Evolutionary conservation across 2,888 invertebrate species (phyloP).

Genomic region (Brassicogethes aeneus): DNA sequence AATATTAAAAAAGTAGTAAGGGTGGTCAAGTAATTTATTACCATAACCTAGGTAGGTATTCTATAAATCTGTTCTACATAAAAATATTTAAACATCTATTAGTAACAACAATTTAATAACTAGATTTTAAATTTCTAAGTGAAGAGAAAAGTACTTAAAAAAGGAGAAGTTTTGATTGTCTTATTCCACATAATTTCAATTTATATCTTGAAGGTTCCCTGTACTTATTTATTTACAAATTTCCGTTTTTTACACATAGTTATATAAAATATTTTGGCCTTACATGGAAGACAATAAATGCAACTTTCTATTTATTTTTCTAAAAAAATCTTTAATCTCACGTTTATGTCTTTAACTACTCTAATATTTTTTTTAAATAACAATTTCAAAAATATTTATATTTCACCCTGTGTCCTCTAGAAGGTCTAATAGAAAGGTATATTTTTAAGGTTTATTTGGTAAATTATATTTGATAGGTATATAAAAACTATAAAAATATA

Average conservation of each 20-base stretch:
- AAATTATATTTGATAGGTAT: neutral
- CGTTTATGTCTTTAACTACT: neutral
- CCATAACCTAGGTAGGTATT: too few relatives aligned
- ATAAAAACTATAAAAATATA: neutral
- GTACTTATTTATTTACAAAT: neutral
- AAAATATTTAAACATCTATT: too few relatives aligned
- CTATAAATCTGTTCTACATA: too few relatives aligned
- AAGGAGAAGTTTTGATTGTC: neutral
- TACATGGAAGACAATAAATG: neutral
- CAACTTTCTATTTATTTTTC: neutral
- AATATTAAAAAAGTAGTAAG: too few relatives aligned
- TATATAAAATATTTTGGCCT: conserved; percentile 1
- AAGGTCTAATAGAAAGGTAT: neutral
- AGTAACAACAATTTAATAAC: too few relatives aligned
- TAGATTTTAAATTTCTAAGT: too few relatives aligned
- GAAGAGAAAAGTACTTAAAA: too few relatives aligned
- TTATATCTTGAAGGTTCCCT: neutral
- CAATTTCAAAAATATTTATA: neutral
- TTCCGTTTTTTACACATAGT: neutral
- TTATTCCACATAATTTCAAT: neutral
- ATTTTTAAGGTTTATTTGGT: too few relatives aligned
- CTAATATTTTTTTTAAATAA: neutral
- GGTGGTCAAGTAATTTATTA: too few relatives aligned
- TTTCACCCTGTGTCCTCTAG: neutral
- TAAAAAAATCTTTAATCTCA: neutral